Conservation (phyloP, 2,888 invertebrate genomes). For the Yponomeuta cagnagella region DNA sequence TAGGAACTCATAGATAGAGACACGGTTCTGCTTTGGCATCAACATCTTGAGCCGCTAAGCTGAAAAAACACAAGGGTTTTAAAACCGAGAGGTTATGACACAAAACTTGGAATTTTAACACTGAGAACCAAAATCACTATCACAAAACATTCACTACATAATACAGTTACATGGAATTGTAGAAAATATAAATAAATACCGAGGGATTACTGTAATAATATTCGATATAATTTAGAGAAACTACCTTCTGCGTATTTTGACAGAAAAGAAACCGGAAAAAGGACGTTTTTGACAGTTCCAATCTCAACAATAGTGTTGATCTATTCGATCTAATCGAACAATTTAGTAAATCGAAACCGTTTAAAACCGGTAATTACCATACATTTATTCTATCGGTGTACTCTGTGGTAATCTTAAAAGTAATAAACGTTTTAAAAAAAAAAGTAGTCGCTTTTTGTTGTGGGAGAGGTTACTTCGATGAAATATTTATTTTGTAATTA, state of each 20-base stretch:
- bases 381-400: background rate
- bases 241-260: constrained; percentile 46
- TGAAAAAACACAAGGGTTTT: constrained; percentile 47
- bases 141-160: constrained; percentile 17
- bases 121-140: constrained; percentile 4
- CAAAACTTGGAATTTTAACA: constrained; percentile 33
- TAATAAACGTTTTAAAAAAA: no score
- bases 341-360: background rate
- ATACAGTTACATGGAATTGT: constrained; percentile 15
- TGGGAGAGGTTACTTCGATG: background rate
- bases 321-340: background rate
- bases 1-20: constrained; percentile 97
- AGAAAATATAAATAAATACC: background rate
- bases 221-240: constrained; percentile 27
- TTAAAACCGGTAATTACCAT: background rate
- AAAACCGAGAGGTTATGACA: constrained; percentile 28
- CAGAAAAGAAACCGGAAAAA: constrained; percentile 29
- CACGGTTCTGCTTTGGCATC: constrained; percentile 99
- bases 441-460: background rate
- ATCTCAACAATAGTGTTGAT: background rate
- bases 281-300: constrained; percentile 21
- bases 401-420: no score
- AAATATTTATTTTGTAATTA: background rate
- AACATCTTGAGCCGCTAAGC: constrained; percentile 88
- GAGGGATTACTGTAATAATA: constrained; percentile 25